These are phyloP conservation scores for Craseonycteris thonglongyai DNA, from an alignment of 2,113 vertebrate genomes.

Conservation along the genomic window DNA sequence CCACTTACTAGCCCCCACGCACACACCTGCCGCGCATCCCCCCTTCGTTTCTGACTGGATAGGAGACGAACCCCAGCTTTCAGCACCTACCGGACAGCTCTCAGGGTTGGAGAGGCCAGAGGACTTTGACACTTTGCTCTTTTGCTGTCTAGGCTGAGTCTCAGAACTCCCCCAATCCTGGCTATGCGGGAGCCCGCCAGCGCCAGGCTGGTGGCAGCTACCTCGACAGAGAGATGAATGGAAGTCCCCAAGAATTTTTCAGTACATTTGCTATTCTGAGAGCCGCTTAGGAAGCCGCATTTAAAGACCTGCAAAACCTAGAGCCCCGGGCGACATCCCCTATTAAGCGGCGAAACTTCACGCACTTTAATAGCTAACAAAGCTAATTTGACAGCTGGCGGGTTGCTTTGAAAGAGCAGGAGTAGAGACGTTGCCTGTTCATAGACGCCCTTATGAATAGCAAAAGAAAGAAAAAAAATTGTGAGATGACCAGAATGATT, in stretches of 20 bases:
- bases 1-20: too few relatives aligned
- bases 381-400: neutral
- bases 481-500: neutral
- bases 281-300: neutral
- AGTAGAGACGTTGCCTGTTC: neutral
- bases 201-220: neutral
- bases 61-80: neutral
- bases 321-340: neutral
- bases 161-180: neutral
- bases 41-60: neutral
- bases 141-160: neutral
- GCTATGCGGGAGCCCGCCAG: too few relatives aligned
- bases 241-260: neutral
- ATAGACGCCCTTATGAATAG: neutral
- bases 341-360: neutral
- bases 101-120: neutral
- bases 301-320: neutral
- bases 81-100: neutral
- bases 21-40: neutral
- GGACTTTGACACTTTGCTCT: neutral
- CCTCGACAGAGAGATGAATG: neutral
- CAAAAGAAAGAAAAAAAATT: neutral
- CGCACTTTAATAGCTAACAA: neutral
- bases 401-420: neutral
- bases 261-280: neutral